A percentile compares a stretch with the other conserved stretches of the same genome.
Conservation (phyloP, 2,888 invertebrate genomes). For the Chorisops tibialis region DNA sequence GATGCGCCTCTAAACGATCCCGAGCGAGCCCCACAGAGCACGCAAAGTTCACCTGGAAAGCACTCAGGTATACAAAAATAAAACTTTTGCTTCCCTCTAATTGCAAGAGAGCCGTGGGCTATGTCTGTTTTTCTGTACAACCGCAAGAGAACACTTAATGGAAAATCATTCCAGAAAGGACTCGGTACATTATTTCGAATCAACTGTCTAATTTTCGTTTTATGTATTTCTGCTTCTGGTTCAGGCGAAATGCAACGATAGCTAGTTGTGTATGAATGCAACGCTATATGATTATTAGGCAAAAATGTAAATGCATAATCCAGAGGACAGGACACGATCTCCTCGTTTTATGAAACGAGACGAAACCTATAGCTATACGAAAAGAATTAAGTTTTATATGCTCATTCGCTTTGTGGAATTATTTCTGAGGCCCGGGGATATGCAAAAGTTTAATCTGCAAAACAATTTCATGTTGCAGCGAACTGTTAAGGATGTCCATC, state of each 20-base stretch:
- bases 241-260: too few species aligned
- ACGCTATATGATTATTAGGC: too few species aligned
- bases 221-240: too few species aligned
- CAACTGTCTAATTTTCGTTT: constrained; percentile 22
- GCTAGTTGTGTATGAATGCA: too few species aligned
- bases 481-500: constrained; percentile 7
- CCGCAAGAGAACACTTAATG: constrained; percentile 16
- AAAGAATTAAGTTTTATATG: constrained; percentile 13
- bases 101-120: constrained; percentile 27
- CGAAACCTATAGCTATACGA: not conserved
- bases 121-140: constrained; percentile 27
- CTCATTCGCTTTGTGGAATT: constrained; percentile 13
- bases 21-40: too few species aligned
- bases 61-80: constrained; percentile 6
- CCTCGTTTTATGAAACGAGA: too few species aligned
- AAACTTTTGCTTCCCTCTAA: constrained; percentile 23
- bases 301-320: too few species aligned
- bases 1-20: not conserved
- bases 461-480: constrained; percentile 3
- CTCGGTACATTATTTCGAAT: constrained; percentile 22
- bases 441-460: constrained; percentile 6
- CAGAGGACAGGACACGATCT: too few species aligned
- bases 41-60: too few species aligned
- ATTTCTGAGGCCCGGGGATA: not conserved
- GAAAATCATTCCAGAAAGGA: constrained; percentile 14